Conservation (phyloP, 2,888 invertebrate genomes). For the Pyrrhia umbra region DNA sequence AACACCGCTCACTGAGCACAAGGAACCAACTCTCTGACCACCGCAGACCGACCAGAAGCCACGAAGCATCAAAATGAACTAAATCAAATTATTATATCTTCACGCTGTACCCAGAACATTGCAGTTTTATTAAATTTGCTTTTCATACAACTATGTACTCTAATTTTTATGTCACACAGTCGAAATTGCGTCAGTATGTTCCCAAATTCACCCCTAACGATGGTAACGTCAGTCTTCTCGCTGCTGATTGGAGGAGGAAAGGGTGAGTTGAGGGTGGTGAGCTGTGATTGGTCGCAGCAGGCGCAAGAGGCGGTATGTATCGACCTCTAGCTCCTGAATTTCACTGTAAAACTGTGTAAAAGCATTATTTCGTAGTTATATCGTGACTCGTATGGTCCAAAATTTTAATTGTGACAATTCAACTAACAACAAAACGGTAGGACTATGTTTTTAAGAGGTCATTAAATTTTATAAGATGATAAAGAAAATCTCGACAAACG, state of each 20-base stretch:
- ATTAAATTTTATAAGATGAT: no score
- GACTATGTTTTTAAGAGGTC: no score
- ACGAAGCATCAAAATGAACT: constrained; percentile 73
- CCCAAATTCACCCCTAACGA: constrained; percentile 70
- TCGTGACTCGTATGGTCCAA: neutral
- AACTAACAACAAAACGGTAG: neutral
- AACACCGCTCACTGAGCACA: constrained; percentile 54
- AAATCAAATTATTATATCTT: constrained; percentile 82
- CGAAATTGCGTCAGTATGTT: constrained; percentile 38
- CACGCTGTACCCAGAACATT: constrained; percentile 67
- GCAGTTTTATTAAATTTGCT: constrained; percentile 76
- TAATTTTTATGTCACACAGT: neutral
- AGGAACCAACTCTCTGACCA: constrained; percentile 10
- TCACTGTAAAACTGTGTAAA: constrained; percentile 45
- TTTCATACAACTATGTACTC: constrained; percentile 52
- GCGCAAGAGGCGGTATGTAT: constrained; percentile 78
- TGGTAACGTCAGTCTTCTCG: constrained; percentile 80
- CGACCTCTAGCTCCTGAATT: constrained; percentile 72
- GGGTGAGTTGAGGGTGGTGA: constrained; percentile 75
- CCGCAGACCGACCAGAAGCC: constrained; percentile 56
- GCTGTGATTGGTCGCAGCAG: constrained; percentile 81
- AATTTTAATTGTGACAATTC: neutral
- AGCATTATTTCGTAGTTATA: constrained; percentile 15
- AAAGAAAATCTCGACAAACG: no score
- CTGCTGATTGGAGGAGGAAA: constrained; percentile 74